Percentiles rank a stretch among this genome's conserved stretches.
Evolutionary conservation across 1,140 invertebrate genomes (phyloP).

Genomic region (Scaptodrosophila lebanonensis): DNA sequence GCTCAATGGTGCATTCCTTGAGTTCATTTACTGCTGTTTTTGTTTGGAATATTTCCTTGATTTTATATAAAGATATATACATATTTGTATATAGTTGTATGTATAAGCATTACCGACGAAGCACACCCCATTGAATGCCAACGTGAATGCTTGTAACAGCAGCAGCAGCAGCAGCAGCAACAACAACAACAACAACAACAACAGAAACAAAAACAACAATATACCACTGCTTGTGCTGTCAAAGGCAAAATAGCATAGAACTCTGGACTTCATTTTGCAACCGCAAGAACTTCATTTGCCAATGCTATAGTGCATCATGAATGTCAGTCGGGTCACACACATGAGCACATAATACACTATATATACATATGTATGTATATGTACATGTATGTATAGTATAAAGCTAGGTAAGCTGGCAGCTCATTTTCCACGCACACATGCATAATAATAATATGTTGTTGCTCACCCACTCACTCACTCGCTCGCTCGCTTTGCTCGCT

Average conservation of each 20-base stretch:
- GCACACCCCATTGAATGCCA: conserved; percentile 4
- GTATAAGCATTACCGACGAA: too few relatives aligned
- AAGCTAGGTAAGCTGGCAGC: conserved; percentile 38
- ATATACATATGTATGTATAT: background rate
- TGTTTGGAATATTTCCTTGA: too few relatives aligned
- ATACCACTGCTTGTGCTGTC: conserved; percentile 29
- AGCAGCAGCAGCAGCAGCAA: background rate
- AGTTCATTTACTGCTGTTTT: too few relatives aligned
- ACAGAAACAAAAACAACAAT: conserved; percentile 5
- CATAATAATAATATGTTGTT: conserved; percentile 43
- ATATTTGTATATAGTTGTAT: too few relatives aligned
- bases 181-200: conserved; percentile 14
- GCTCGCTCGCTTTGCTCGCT: conserved; percentile 37
- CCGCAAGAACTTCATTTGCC: conserved; percentile 68
- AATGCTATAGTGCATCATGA: conserved; percentile 36
- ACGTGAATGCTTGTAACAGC: too few relatives aligned
- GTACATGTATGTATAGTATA: background rate
- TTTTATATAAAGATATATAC: too few relatives aligned
- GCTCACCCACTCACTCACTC: conserved; percentile 22
- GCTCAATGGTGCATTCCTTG: too few relatives aligned
- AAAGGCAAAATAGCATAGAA: conserved; percentile 58
- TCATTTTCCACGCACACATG: conserved; percentile 43
- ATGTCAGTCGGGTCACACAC: conserved; percentile 34
- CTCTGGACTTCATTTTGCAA: conserved; percentile 64
- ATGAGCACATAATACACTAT: background rate